Evolutionary conservation across 2,888 invertebrate species (phyloP), one percentile per base, ranked within the genome.

Genomic region (Amphipoea lucens): DNA sequence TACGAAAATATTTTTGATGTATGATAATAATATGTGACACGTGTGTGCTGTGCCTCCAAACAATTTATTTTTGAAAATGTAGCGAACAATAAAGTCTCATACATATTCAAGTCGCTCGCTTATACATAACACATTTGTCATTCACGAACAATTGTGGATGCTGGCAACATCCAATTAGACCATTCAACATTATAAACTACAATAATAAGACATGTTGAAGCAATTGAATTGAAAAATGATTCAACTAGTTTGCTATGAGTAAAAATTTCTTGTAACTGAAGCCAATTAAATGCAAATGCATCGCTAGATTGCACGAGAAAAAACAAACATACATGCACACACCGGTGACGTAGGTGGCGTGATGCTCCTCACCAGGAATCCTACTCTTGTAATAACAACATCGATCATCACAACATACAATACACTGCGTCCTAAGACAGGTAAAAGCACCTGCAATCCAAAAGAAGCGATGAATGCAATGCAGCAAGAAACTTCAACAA

Each of bases 261-360:
- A 86, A 88, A 88, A 88, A 85, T 87, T 86, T 88, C 85, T 89
- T 88, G 84, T 88, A 87, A 87, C 80, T 81, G 86, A 87, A 84
- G 89, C 88, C 90, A 91, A 91, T 91, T 90, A 90, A 90, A 91
- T 91, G 87, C 89, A 89, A 90, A 90, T 90, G 87, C 90, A 90
- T 86, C 76, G 78, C 72, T 87, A 83, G 80, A 81, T 79, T 73
- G 88, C 90, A 86, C 87, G 88, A 86, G 80, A 88, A 82, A 69
- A 87, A 86, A 91, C 82, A 87, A 62, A 78, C 76, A 85, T 75
- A 90, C 87, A 82, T 77, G 76, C 84, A 87, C 81, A 86, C 85
- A 85, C 77, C 75, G 85, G 75, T 92, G 91, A 91, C 91, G 92
- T 85, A 76, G 83, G 84, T 94, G 93, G 94, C 94, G 94, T 94